A percentile compares a stretch with the other conserved stretches of the same genome.
Evolutionary conservation across 2,113 vertebrate species (phyloP).

Genomic region (Zonotrichia leucophrys): DNA sequence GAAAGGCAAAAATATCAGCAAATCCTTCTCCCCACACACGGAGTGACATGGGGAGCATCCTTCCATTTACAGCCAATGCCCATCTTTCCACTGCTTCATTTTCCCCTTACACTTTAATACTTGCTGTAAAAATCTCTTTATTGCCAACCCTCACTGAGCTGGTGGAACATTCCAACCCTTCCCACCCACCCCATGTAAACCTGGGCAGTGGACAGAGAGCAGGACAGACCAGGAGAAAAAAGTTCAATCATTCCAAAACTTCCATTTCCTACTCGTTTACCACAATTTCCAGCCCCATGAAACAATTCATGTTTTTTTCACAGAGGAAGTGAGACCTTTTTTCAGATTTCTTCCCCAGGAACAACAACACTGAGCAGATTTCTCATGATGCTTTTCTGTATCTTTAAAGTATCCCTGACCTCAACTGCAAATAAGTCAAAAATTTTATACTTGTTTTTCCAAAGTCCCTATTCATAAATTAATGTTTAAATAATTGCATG

Average conservation of each 20-base stretch:
- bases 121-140: not conserved
- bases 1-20: not conserved
- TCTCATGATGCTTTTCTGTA: not conserved
- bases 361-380: not conserved
- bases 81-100: not conserved
- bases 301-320: not conserved
- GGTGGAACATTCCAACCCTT: not conserved
- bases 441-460: not conserved
- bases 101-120: not conserved
- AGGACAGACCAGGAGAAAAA: not conserved
- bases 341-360: not conserved
- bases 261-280: not conserved
- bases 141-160: not conserved
- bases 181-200: not conserved
- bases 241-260: not conserved
- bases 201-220: not conserved
- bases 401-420: not conserved
- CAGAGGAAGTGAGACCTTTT: not conserved
- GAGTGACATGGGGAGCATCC: not conserved
- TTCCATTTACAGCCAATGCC: not conserved
- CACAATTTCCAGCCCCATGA: not conserved
- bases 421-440: not conserved
- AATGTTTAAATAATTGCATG: not conserved
- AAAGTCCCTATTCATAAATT: not conserved
- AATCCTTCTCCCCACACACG: fast-evolving